Evolutionary conservation across 1,140 invertebrate genomes (phyloP).

Genomic region (Sinella curviseta): DNA sequence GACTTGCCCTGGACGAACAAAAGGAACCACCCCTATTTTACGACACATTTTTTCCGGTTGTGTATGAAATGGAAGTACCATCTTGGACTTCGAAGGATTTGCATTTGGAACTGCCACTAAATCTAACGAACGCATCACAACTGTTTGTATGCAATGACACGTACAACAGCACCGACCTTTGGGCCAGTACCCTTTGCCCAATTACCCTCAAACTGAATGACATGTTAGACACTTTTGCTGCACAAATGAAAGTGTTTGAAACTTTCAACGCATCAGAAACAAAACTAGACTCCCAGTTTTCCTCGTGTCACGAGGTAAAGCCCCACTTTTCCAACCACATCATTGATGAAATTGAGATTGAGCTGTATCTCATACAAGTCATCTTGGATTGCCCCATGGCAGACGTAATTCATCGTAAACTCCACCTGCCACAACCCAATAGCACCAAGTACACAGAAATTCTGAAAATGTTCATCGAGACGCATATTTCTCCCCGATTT

Average conservation of each 20-base stretch:
- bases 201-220: not conserved
- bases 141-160: not conserved
- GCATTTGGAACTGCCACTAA: not conserved
- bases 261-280: not conserved
- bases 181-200: not conserved
- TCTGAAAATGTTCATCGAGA: not conserved
- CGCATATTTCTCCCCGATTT: not conserved
- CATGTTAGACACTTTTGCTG: not conserved
- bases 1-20: not conserved
- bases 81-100: constrained; percentile 9
- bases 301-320: not conserved
- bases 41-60: constrained; percentile 5
- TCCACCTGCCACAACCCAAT: not conserved
- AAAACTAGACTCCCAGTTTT: not conserved
- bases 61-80: constrained; percentile 32
- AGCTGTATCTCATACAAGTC: not conserved
- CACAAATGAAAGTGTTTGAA: not conserved
- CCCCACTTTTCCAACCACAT: constrained; percentile 14
- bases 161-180: not conserved
- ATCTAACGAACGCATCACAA: not conserved
- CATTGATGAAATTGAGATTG: not conserved
- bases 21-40: constrained; percentile 20
- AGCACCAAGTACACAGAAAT: not conserved
- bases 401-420: not conserved
- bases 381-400: constrained; percentile 4